Percentiles rank a stretch among this genome's conserved stretches.
Evolutionary conservation across 2,113 vertebrate genomes (phyloP).

Genomic region (Hystrix cristata): DNA sequence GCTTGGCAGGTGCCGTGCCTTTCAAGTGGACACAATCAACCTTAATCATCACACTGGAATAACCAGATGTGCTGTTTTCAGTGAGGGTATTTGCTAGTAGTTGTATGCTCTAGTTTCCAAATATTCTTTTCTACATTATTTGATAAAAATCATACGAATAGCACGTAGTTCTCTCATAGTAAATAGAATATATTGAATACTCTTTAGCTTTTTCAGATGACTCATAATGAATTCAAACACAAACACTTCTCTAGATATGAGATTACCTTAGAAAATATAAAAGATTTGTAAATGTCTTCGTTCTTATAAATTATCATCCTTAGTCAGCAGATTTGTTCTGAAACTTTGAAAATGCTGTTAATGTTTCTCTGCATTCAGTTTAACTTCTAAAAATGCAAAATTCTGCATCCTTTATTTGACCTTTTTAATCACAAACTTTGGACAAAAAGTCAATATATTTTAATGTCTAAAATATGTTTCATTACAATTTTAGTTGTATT

Average conservation of each 20-base stretch:
- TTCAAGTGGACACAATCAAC: background rate
- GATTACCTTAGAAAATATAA: background rate
- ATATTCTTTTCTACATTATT: background rate
- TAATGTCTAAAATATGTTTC: constrained; percentile 29
- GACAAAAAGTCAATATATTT: background rate
- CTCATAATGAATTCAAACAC: constrained; percentile 31
- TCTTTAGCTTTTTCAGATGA: background rate
- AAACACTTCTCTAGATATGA: background rate
- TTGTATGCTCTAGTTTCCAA: background rate
- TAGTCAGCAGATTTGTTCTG: background rate
- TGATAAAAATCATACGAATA: background rate
- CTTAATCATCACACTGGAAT: background rate
- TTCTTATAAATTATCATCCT: background rate
- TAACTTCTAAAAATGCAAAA: background rate
- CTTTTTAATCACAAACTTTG: background rate
- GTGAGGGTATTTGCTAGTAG: background rate
- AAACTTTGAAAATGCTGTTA: background rate
- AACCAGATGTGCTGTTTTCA: background rate
- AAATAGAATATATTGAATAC: background rate
- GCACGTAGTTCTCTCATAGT: background rate
- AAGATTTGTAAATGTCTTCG: background rate
- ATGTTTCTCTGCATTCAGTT: background rate
- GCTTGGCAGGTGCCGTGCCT: background rate
- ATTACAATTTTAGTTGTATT: constrained; percentile 9
- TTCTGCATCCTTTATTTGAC: background rate